Evolutionary conservation across 2,113 vertebrate genomes (phyloP).

Genomic region (Gnathonemus echidnorhynchus): DNA sequence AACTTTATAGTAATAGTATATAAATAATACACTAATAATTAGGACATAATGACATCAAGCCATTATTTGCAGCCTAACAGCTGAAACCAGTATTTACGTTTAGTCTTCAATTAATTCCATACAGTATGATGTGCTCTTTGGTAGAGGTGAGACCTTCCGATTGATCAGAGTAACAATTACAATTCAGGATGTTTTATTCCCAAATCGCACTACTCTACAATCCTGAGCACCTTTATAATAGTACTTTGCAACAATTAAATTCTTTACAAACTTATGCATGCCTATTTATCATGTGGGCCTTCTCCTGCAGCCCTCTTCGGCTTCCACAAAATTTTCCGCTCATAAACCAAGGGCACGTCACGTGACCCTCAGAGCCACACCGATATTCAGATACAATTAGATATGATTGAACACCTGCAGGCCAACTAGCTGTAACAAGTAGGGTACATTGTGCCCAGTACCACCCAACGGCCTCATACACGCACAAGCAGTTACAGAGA

Average conservation of each 20-base stretch:
- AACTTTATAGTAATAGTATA: not conserved
- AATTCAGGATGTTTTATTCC: not conserved
- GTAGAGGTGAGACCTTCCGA: not conserved
- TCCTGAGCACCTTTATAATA: not conserved
- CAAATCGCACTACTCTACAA: not conserved
- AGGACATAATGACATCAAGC: not conserved
- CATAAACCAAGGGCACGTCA: too few species aligned
- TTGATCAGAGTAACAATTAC: not conserved
- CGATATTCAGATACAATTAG: not conserved
- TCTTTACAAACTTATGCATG: not conserved
- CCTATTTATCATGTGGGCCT: too few species aligned
- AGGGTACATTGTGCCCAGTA: not conserved
- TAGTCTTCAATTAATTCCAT: too few species aligned
- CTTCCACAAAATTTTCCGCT: too few species aligned
- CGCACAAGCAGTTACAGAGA: not conserved
- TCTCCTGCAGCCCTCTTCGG: too few species aligned
- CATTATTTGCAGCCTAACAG: not conserved
- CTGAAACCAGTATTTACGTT: not conserved
- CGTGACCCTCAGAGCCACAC: too few species aligned
- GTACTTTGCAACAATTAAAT: not conserved
- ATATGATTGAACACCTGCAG: not conserved
- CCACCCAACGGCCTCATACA: not conserved
- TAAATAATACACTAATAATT: not conserved
- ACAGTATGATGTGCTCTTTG: not conserved
- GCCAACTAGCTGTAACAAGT: not conserved